Evolutionary conservation across 2,888 invertebrate species (phyloP), one percentile per base, ranked within the genome.

Genomic region (Pherbina coryleti): DNA sequence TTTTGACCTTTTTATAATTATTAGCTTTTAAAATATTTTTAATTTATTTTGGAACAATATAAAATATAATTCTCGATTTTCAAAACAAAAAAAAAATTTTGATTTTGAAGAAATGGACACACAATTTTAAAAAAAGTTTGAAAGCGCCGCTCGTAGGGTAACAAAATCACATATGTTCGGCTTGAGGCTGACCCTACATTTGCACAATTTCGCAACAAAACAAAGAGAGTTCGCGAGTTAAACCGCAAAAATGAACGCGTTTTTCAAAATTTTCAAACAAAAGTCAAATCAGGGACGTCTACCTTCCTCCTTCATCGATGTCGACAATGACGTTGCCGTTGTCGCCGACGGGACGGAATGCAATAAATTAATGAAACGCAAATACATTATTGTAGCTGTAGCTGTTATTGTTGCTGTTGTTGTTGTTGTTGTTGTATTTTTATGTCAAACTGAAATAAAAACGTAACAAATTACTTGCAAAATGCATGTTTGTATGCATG

Each of bases 281-380:
- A 37, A 67, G 67, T 44, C 67, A 44, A 67, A 37, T 44, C 22
- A 25, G 14, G 60, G 28, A 60, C 25, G 28, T 14, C 17, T 55
- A 7, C 9, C 25, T 22, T 60, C 57, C 25, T 7, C 1, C 28
- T 11, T 60, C 11, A 57, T 14, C n/a, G 44, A 44, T 19, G 67
- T 7, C 67, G 37, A 14, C 67, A 37, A 67, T 22, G 37, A 19
- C 34, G 37, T 34, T 31, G 66, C 14, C 19, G 34, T 34, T 37
- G 66, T 37, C 66, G 66, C 67, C 44, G 67, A 22, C 67, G 37
- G 37, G 57, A 69, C 69, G 22, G 49, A 51, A 25, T 69, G 69
- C 69, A 53, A 69, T 69, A 69, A 69, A 69, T 69, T 69, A 69
- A 69, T 69, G 49, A 69, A 69, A 69, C 51, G 51, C 69, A 69